Percentiles rank a stretch among this genome's conserved stretches.
These are phyloP conservation scores for Zaprionus bogoriensis DNA, from an alignment of 2,888 invertebrate genomes.

Conservation along the genomic window DNA sequence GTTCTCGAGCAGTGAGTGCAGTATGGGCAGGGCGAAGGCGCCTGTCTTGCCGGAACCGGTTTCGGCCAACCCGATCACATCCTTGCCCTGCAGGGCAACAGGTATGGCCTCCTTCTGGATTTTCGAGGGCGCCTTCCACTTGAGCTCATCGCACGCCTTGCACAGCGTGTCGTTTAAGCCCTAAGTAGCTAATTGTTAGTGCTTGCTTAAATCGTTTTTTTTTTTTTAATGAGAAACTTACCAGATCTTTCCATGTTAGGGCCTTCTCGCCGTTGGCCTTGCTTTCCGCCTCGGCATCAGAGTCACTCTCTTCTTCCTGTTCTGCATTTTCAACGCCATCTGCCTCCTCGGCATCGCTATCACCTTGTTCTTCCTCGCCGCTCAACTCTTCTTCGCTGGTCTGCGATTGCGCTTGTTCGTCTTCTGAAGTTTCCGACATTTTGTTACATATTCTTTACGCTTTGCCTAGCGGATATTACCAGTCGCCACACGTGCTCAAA, in stretches of 20 bases:
- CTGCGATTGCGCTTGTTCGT: constrained; percentile 63
- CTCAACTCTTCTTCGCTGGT: constrained; percentile 64
- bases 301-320: constrained; percentile 23
- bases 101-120: constrained; percentile 98
- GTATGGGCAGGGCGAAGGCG: constrained; percentile 97
- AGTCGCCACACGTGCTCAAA: constrained; percentile 43
- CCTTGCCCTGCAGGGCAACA: constrained; percentile 92
- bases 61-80: constrained; percentile 87
- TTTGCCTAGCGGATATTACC: constrained; percentile 34
- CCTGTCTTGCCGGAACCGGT: constrained; percentile 95
- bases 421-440: constrained; percentile 81
- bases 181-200: constrained; percentile 83
- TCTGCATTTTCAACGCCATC: constrained; percentile 39
- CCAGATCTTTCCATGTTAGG: constrained; percentile 86
- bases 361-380: constrained; percentile 38
- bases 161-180: constrained; percentile 95
- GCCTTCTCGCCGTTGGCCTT: constrained; percentile 36
- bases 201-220: too few relatives aligned
- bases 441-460: constrained; percentile 36
- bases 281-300: constrained; percentile 15
- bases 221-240: constrained; percentile 71
- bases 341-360: constrained; percentile 30
- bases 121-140: constrained; percentile 97
- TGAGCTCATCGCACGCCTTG: constrained; percentile 94
- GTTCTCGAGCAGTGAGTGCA: constrained; percentile 94